Evolutionary conservation across 2,113 vertebrate genomes (phyloP).

Genomic region (Rhegmatorhina hoffmannsi): DNA sequence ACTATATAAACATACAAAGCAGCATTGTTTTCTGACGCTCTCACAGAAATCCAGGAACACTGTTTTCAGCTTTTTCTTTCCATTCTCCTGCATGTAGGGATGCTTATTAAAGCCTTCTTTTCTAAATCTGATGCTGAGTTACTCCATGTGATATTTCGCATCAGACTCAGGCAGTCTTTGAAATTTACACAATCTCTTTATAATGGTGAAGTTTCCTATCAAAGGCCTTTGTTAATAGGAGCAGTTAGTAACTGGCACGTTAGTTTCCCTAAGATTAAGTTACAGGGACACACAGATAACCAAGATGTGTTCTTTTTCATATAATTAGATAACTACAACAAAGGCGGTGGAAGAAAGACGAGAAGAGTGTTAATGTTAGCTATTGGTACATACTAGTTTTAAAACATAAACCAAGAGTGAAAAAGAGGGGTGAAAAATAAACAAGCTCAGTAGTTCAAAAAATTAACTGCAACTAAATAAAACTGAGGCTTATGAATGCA

Average conservation of each 20-base stretch:
- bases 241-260: not conserved
- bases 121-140: not conserved
- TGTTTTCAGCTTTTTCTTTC: not conserved
- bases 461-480: not conserved
- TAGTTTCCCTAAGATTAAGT: not conserved
- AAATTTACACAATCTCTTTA: not conserved
- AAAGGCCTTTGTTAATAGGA: not conserved
- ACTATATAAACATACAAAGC: not conserved
- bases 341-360: not conserved
- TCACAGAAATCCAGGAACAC: not conserved
- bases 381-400: not conserved
- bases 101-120: not conserved
- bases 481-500: not conserved
- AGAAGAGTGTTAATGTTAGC: not conserved
- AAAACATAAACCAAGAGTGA: not conserved
- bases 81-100: not conserved
- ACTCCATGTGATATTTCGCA: not conserved
- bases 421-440: not conserved
- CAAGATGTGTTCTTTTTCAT: not conserved
- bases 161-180: not conserved
- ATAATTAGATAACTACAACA: not conserved
- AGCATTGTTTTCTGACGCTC: not conserved
- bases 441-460: not conserved
- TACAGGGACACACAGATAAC: not conserved
- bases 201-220: not conserved